Evolutionary conservation across 2,888 invertebrate genomes (phyloP), one percentile per base, ranked within the genome.

Genomic region (Dasysyrphus tricinctus): DNA sequence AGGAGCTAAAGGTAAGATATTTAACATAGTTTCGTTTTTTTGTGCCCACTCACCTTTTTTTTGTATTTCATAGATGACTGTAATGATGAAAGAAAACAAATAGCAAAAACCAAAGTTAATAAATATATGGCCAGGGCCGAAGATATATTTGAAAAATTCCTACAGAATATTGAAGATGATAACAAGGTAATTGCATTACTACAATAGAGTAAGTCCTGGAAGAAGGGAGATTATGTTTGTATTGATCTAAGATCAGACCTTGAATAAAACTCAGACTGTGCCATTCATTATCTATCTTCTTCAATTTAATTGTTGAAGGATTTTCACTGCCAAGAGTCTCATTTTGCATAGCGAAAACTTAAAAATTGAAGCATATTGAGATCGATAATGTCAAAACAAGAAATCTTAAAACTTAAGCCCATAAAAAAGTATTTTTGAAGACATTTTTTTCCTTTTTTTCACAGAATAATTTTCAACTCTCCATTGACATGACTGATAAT

Each of bases 111-210:
- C 4, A 93, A 93, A 89, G 91, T 92, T 29, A 88, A 90, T 39
- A 93, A 93, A 74, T 93, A 93, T 81, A 90, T 93, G 69, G 90
- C 91, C 0, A 90, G 92, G 54, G 92, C 92, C 3, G 92, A 93
- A 44, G 91, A 92, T 69, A 91, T 93, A n/a, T 89, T 90, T 77
- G 90, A 91, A 2, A 91, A 91, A 61, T 91, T 92, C 39, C 65
- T 92, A 19, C 81, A 88, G 7, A 81, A 89, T 73, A 56, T 84
- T 16, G 86, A 80, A 32, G 80, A 88, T 8, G 49, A 84, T 14
- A 83, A 61, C 65, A 87, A 87, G 81, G 88, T 88, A 56, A 82
- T 65, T 84, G 2, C 0, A 39, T 39, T 11, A 39, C 39, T 39
- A 0, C 5, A 0, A n/a, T 42, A 42, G 2, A 37, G 37, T 42